Evolutionary conservation across 2,888 invertebrate species (phyloP), one percentile per base, ranked within the genome.

Genomic region (Hydropsyche betteni): DNA sequence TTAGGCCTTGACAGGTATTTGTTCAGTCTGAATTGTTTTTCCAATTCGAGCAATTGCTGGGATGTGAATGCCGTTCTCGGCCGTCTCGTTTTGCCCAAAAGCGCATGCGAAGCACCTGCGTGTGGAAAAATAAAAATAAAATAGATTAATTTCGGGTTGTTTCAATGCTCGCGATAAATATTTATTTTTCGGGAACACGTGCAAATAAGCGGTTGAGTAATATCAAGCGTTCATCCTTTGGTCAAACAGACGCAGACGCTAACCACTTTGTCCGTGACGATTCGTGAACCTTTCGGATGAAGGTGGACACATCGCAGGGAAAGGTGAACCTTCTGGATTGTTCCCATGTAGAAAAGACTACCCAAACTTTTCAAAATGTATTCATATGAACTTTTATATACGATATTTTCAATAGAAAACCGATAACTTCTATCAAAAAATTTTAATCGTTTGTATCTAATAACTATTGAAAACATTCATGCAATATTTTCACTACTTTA

Each of bases 1-100:
- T 99, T 98, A 24, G 99, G 99, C 81, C 99, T 88, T 50, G 98
- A 99, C 64, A 99, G 91, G 88, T 99, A 99, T 86, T 99, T 99
- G 89, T 98, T 99, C 89, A 98, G 96, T 78, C 97, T 92, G 88
- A 99, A 99, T 87, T 99, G 99, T 84, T 98, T 95, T 87, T 99
- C 99, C 82, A 99, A 87, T 85, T 99, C 99, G 81, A 99, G 88
- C 24, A 99, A 90, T 83, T 99, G 99, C 83, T 99, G 99, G 14
- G 93, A 95, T 1, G 99, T 99, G 88, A 99, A 99, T 1, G 99
- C 99, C 0, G 99, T 99, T 76, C 99, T 89, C 0, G 99, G 99
- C 80, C 99, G 89, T 75, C 97, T 87, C 55, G 96, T 95, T 86
- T 97, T 96, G 5, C 94, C 94, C 77, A 94, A 85, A 53, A 94